These are phyloP conservation scores for Rafetus swinhoei DNA, from an alignment of 2,113 vertebrate species.

Conservation along the genomic window DNA sequence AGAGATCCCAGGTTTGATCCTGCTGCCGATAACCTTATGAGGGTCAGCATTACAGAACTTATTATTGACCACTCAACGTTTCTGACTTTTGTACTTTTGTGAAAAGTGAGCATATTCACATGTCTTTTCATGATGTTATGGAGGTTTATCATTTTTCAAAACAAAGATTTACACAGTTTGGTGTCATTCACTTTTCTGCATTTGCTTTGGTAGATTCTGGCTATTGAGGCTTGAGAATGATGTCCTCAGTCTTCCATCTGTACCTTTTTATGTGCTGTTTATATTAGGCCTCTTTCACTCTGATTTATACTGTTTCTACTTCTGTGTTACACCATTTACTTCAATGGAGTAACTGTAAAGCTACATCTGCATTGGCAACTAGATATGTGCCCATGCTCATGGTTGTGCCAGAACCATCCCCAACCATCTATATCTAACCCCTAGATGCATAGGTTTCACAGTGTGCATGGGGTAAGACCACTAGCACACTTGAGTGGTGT, in stretches of 20 bases:
- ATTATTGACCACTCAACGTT: not conserved
- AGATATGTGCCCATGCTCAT: too few relatives aligned
- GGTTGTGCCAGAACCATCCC: too few relatives aligned
- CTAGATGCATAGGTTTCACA: too few relatives aligned
- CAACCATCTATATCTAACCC: too few relatives aligned
- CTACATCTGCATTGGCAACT: too few relatives aligned
- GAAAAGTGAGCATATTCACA: too few relatives aligned
- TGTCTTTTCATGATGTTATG: not conserved
- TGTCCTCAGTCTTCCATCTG: not conserved
- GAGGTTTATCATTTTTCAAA: fast-evolving
- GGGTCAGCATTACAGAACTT: not conserved
- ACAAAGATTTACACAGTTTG: not conserved
- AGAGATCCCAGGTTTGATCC: too few relatives aligned
- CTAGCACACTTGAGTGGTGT: too few relatives aligned
- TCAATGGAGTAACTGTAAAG: not conserved
- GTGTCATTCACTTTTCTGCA: not conserved
- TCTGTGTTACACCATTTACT: not conserved
- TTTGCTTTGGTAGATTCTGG: not conserved
- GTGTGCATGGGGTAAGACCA: too few relatives aligned
- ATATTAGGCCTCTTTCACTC: not conserved
- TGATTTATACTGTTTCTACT: fast-evolving
- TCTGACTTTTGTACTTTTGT: not conserved
- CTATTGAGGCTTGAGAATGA: not conserved
- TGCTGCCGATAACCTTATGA: too few relatives aligned
- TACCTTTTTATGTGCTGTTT: not conserved